These are phyloP conservation scores for Halesus radiatus DNA, from an alignment of 1,140 invertebrate species.

Conservation along the genomic window DNA sequence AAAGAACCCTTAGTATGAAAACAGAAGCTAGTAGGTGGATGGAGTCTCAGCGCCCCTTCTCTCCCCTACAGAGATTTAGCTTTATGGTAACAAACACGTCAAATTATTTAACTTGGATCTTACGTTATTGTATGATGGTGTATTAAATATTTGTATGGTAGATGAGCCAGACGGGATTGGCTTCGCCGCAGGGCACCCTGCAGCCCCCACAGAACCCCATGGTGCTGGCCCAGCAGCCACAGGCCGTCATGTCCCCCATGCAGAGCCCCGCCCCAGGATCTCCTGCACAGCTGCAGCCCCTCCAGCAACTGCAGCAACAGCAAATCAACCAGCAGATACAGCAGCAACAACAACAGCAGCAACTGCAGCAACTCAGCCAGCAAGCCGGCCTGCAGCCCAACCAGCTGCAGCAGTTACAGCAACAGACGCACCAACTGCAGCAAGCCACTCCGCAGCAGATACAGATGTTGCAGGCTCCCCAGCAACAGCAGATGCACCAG, in stretches of 20 bases:
- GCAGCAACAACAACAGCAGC: constrained; percentile 46
- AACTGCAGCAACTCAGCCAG: constrained; percentile 11
- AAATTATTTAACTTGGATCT: constrained; percentile 15
- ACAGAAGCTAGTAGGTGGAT: constrained; percentile 30
- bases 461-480: constrained; percentile 47
- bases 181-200: constrained; percentile 59
- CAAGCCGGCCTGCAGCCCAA: constrained; percentile 40
- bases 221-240: constrained; percentile 3
- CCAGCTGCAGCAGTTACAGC: constrained; percentile 55
- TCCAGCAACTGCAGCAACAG: constrained; percentile 35
- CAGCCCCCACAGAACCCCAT: constrained; percentile 60
- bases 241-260: constrained; percentile 48
- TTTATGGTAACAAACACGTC: constrained; percentile 27
- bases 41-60: constrained; percentile 20
- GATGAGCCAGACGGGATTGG: constrained; percentile 36
- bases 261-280: constrained; percentile 32
- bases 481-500: constrained; percentile 52
- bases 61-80: constrained; percentile 33
- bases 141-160: constrained; percentile 19
- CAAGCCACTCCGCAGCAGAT: constrained; percentile 10
- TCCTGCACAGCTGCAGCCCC: constrained; percentile 10
- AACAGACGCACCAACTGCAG: constrained; percentile 48
- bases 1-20: constrained; percentile 14
- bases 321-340: constrained; percentile 44
- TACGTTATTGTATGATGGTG: constrained; percentile 26